Evolutionary conservation across 2,888 invertebrate genomes (phyloP).

Genomic region (Stramonita haemastoma): DNA sequence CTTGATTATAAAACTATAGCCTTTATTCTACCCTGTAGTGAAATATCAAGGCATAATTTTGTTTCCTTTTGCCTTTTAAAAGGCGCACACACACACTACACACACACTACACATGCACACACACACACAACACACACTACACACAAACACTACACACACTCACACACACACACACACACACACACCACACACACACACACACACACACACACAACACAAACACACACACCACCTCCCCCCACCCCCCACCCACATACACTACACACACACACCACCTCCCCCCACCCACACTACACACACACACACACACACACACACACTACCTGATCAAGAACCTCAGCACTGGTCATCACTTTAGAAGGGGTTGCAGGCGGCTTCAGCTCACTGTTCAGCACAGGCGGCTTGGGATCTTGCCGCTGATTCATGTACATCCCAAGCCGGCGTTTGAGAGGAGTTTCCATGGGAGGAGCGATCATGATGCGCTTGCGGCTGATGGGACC

Average conservation of each 20-base stretch:
- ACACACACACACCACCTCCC: background rate
- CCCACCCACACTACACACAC: background rate
- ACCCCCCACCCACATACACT: background rate
- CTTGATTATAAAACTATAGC: too few relatives aligned
- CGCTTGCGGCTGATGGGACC: constrained; percentile 70
- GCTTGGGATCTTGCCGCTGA: constrained; percentile 48
- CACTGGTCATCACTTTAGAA: constrained; percentile 52
- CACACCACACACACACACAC: background rate
- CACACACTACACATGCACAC: background rate
- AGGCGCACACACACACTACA: background rate
- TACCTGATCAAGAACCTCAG: constrained; percentile 46
- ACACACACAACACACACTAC: background rate
- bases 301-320: background rate
- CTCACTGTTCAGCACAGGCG: constrained; percentile 57
- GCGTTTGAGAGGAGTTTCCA: constrained; percentile 69
- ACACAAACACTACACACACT: background rate
- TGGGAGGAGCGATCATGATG: constrained; percentile 69
- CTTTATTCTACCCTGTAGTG: too few relatives aligned
- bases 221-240: background rate
- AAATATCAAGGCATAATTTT: too few relatives aligned
- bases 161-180: background rate
- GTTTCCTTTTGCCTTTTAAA: too few relatives aligned
- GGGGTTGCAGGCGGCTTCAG: constrained; percentile 54
- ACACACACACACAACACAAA: background rate
- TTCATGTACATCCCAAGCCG: constrained; percentile 63